Base-by-base conservation (phyloP, 1,140 invertebrate genomes). In the Cydia pomonella region DNA sequence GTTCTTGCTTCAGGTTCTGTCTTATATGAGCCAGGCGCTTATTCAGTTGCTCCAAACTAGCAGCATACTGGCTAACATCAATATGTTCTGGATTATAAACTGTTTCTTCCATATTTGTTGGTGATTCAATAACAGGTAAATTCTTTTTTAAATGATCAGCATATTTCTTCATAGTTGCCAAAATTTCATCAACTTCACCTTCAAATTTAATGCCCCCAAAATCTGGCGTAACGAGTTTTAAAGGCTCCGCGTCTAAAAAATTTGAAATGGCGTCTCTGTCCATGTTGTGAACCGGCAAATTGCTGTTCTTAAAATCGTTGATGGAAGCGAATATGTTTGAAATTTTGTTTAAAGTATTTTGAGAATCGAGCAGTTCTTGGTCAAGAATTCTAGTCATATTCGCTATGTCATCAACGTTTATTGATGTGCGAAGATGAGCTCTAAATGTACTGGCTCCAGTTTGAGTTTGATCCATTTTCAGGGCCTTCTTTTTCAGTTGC, bases 371-470 rank as follows among this genome's bases (percentile, higher is more conserved):
- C 23, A 92, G 77, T 75, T 91, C 88, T 75, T 83, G 80, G 64
- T 88, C 85, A 44, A 92, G 81, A 69, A 85, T 79, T n/a, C 83
- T 76, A 4, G 90, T 90, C 76, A 91, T 87, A 80, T 82, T 85
- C 74, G 90, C 84, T 33, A 92, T 76, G 29, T 85, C 84, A 71
- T 90, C 81, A 18, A 89, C 66, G 76, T 89, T 86, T 29, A 87
- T 69, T 7, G 64, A 69, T 12, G 64, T 33, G 29, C 29, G 64
- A 38, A 69, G 27, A 18, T 69, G 64, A 38, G 27, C 29, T 69
- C 64, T 29, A 69, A 69, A 69, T 69, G 41, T 18, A 27, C n/a
- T 69, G 16, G 27, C 27, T 25, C 29, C 64, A 12, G 27, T 33
- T 33, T 66, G 16, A 18, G 64, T 18, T 69, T 18, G 27, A 21